These are phyloP conservation scores for Tetranychus truncatus DNA, from an alignment of 2,888 invertebrate genomes.

Conservation along the genomic window DNA sequence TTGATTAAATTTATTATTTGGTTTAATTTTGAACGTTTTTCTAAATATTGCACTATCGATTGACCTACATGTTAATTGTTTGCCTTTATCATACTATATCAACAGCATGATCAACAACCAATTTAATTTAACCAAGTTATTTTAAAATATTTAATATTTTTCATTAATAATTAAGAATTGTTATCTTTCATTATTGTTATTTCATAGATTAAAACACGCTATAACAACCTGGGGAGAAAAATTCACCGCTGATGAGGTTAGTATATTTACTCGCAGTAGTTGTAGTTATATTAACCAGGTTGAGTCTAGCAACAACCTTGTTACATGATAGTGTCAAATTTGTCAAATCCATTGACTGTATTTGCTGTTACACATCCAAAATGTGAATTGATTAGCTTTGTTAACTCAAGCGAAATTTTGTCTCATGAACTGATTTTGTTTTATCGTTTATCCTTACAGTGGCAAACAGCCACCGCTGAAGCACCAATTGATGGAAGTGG, in stretches of 20 bases:
- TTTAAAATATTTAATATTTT: too few species aligned
- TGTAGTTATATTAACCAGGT: too few species aligned
- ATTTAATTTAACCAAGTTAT: too few species aligned
- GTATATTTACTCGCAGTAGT: background rate
- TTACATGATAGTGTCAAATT: background rate
- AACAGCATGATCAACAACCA: too few species aligned
- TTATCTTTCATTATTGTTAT: background rate
- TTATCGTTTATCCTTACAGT: slow-evolving; percentile 11
- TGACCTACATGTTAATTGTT: too few species aligned
- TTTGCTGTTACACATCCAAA: background rate
- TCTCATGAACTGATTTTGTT: background rate
- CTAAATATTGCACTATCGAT: too few species aligned
- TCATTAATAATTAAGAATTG: too few species aligned
- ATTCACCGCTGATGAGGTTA: slow-evolving; percentile 40
- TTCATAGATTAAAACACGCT: slow-evolving; percentile 55
- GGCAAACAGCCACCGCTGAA: slow-evolving; percentile 73
- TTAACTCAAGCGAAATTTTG: background rate
- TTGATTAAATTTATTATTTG: too few species aligned
- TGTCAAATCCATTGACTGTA: background rate
- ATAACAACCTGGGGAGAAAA: slow-evolving; percentile 84
- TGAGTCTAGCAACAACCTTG: too few species aligned
- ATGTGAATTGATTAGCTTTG: background rate
- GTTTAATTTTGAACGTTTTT: background rate
- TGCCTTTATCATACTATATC: too few species aligned
- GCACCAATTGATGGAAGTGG: slow-evolving; percentile 73